Percentiles rank a stretch among this genome's conserved stretches.
Evolutionary conservation across 1,140 invertebrate genomes (phyloP).

Genomic region (Drosophila auraria): DNA sequence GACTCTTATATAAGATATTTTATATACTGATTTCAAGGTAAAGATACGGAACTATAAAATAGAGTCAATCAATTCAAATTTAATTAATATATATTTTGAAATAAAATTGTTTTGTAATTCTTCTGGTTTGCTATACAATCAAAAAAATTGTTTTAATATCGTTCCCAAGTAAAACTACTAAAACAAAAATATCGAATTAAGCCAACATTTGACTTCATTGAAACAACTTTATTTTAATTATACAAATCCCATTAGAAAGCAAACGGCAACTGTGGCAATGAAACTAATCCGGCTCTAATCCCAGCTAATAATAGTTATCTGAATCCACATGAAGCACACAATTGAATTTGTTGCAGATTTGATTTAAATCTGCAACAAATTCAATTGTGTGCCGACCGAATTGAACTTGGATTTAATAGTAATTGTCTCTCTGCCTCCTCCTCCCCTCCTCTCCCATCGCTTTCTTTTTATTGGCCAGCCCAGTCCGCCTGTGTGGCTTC

Average conservation of each 20-base stretch:
- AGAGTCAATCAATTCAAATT: too few relatives aligned
- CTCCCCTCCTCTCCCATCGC: background rate
- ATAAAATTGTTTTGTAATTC: background rate
- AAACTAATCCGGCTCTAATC: constrained; percentile 23
- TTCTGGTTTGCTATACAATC: background rate
- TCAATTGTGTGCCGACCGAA: constrained; percentile 46
- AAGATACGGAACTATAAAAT: background rate
- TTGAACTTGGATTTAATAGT: constrained; percentile 65
- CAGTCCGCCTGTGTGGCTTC: constrained; percentile 25
- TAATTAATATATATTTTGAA: background rate
- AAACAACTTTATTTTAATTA: constrained; percentile 38
- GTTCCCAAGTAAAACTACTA: background rate
- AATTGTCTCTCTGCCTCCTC: constrained; percentile 38
- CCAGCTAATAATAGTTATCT: constrained; percentile 43
- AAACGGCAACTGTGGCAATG: constrained; percentile 5
- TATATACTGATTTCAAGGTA: background rate
- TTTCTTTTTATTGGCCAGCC: constrained; percentile 19
- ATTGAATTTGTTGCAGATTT: too few relatives aligned
- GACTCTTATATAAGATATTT: constrained; percentile 4
- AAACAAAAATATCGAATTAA: background rate
- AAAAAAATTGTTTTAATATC: background rate
- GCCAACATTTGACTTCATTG: constrained; percentile 29
- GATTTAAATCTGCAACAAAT: constrained; percentile 47
- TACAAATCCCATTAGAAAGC: constrained; percentile 18
- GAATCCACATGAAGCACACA: constrained; percentile 33